These are phyloP conservation scores for Xylota sylvarum DNA, from an alignment of 2,888 invertebrate genomes.

Conservation along the genomic window DNA sequence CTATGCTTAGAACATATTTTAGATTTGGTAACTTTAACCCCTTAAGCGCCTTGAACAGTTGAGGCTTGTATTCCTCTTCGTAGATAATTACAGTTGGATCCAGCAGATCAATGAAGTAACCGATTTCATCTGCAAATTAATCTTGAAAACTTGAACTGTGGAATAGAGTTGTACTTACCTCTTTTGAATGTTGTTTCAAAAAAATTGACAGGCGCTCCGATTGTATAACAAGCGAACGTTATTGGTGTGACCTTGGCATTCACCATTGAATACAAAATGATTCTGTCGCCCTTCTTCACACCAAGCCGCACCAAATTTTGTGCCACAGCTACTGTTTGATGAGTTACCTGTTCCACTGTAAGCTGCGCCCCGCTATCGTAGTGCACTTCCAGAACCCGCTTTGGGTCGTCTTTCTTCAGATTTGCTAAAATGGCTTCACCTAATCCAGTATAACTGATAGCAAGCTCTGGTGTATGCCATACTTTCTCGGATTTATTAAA, in stretches of 20 bases:
- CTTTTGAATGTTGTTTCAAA: slow-evolving; percentile 74
- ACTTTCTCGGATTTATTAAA: slow-evolving; percentile 29
- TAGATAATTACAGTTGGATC: slow-evolving; percentile 77
- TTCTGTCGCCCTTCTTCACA: slow-evolving; percentile 67
- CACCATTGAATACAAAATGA: slow-evolving; percentile 70
- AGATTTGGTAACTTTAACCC: slow-evolving; percentile 43
- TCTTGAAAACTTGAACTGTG: neutral
- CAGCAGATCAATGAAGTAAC: slow-evolving; percentile 46
- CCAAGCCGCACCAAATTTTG: slow-evolving; percentile 68
- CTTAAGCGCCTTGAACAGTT: slow-evolving; percentile 54
- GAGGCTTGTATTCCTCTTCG: slow-evolving; percentile 58
- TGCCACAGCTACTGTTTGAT: slow-evolving; percentile 66
- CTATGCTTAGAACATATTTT: slow-evolving; percentile 52
- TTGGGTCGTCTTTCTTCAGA: slow-evolving; percentile 39
- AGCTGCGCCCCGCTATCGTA: slow-evolving; percentile 58
- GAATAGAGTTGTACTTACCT: slow-evolving; percentile 51
- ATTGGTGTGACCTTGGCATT: slow-evolving; percentile 63
- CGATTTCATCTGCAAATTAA: slow-evolving; percentile 63
- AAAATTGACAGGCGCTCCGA: slow-evolving; percentile 75
- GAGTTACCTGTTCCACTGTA: slow-evolving; percentile 60
- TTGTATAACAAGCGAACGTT: slow-evolving; percentile 71
- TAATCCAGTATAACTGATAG: neutral
- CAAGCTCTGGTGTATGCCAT: slow-evolving; percentile 25
- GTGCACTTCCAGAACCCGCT: slow-evolving; percentile 73
- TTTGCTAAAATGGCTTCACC: slow-evolving; percentile 52